Evolutionary conservation across 2,797 vertebrate species (phyloP).

Genomic region (Spondyliosoma cantharus): DNA sequence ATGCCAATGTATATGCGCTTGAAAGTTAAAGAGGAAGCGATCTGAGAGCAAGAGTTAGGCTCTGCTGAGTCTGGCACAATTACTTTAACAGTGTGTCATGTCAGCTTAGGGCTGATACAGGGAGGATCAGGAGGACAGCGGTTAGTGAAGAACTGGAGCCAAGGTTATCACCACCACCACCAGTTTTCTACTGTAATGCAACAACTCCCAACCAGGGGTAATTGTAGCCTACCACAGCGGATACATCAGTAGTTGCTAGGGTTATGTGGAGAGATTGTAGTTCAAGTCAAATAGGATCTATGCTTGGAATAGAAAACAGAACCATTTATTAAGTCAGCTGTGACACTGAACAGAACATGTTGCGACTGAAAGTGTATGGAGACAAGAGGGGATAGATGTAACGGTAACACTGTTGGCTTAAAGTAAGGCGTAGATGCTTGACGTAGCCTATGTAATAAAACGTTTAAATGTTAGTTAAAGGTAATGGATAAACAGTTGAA

Average conservation of each 20-base stretch:
- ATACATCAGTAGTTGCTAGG: neutral
- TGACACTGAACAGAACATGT: too few species aligned
- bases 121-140: constrained; percentile 50
- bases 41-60: constrained; percentile 50
- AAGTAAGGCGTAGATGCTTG: too few species aligned
- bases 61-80: constrained; percentile 71
- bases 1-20: constrained; percentile 37
- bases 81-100: constrained; percentile 78
- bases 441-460: too few species aligned
- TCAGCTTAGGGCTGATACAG: constrained; percentile 72
- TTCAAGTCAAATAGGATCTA: too few species aligned
- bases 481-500: too few species aligned
- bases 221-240: neutral
- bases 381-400: too few species aligned
- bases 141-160: constrained; percentile 54
- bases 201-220: neutral
- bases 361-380: too few species aligned
- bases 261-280: neutral
- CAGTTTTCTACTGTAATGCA: constrained; percentile 1
- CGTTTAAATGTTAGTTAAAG: too few species aligned
- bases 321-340: too few species aligned
- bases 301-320: too few species aligned
- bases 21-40: constrained; percentile 39
- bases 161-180: constrained; percentile 34
- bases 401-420: too few species aligned